These are phyloP conservation scores for Plagiodera versicolora DNA, from an alignment of 2,888 invertebrate species.

Conservation along the genomic window DNA sequence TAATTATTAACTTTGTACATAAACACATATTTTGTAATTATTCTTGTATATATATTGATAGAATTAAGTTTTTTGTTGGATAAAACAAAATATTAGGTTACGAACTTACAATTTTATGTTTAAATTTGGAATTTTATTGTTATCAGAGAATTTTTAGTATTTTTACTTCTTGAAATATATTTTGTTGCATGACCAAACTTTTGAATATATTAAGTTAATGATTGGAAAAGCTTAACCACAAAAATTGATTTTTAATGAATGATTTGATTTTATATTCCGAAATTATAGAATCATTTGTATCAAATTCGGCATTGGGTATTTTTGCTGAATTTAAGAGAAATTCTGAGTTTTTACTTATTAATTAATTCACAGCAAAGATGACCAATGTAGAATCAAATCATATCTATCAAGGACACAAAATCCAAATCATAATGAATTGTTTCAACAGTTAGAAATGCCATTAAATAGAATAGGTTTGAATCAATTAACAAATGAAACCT, in stretches of 20 bases:
- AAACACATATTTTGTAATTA: slow-evolving; percentile 30
- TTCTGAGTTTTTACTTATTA: too few species aligned
- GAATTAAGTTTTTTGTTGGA: slow-evolving; percentile 23
- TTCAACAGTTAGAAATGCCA: slow-evolving; percentile 33
- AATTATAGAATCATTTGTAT: neutral
- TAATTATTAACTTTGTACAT: slow-evolving; percentile 14
- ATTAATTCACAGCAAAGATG: neutral
- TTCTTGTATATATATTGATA: slow-evolving; percentile 31
- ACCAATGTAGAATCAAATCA: neutral
- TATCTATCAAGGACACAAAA: slow-evolving; percentile 3
- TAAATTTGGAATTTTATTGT: slow-evolving; percentile 28
- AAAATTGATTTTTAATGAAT: too few species aligned
- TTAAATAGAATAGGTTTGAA: slow-evolving; percentile 36
- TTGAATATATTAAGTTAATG: slow-evolving; percentile 6
- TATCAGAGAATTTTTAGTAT: slow-evolving; percentile 4
- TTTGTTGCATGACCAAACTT: slow-evolving; percentile 25
- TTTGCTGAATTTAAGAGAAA: neutral
- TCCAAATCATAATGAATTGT: too few species aligned
- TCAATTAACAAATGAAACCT: slow-evolving; percentile 38
- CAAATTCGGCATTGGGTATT: neutral
- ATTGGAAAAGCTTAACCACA: too few species aligned
- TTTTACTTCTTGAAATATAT: slow-evolving; percentile 4
- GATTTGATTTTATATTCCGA: neutral
- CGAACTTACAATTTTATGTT: slow-evolving; percentile 27
- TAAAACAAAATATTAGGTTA: slow-evolving; percentile 18